Base-by-base conservation (phyloP, 2,888 invertebrate species). In the Athetis lepigone region DNA sequence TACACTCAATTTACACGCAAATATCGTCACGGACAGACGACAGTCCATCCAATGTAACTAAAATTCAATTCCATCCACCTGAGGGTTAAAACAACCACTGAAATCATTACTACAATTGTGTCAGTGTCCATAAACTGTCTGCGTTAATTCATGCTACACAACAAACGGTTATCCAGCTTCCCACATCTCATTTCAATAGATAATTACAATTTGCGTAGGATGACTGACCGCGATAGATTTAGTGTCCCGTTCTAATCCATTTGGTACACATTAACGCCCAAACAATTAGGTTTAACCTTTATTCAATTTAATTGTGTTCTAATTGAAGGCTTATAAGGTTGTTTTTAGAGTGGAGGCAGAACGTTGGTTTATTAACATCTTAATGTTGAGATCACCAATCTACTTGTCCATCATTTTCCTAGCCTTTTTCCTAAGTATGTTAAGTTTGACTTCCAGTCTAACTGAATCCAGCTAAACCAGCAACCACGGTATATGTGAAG, bases 131-230 rank as follows among this genome's bases (percentile, higher is more conserved):
- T 21, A 40, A 23, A 45, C n/a, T 40, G 29, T 46, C n/a, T 27
- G 21, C 19, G 50, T 36, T 33, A 51, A 72, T 72, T 47, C 18
- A 58, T 16, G 23, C 37, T 39, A 25, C 16, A 52, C 19, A 43
- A 39, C 37, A 71, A 64, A 71, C 50, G 57, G 21, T 39, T 47
- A 59, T 66, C 46, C 19, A 1, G 37, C 25, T 37, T 61, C 45
- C 18, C 27, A 21, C 43, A 70, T 58, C 64, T 70, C 64, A 75
- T 70, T 64, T 59, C 64, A 59, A 51, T 58, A 51, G 46, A 75
- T 39, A 42, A 59, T 65, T 59, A 59, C 72, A 59, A 47, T 59
- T 54, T 51, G 43, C 19, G 40, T 21, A 42, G 50, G 37, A 58
- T 47, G 51, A 27, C 27, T 36, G 8, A 27, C 18, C 29, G 46